Conservation (phyloP, 2,797 vertebrate species). For the Chloroceryle inda region DNA sequence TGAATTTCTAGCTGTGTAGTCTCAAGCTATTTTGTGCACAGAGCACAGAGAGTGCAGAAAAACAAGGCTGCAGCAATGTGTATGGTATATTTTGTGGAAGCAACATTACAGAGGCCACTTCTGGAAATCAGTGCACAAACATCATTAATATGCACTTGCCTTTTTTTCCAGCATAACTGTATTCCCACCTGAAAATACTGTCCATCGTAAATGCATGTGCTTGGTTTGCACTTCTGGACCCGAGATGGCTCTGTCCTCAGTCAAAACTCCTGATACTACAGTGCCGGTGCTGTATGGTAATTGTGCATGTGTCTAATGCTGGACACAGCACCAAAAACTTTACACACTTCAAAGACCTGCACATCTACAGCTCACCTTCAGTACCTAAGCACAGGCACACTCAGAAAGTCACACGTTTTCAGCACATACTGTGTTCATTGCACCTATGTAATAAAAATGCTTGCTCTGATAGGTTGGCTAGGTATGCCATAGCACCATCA, state of each 20-base stretch:
- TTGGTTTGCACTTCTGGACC: background rate
- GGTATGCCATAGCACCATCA: background rate
- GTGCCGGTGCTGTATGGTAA: background rate
- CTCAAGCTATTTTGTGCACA: background rate
- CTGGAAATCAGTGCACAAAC: background rate
- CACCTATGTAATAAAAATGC: fast-evolving
- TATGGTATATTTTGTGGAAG: background rate
- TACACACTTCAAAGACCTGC: no score
- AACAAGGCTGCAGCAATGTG: fast-evolving
- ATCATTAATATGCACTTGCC: background rate
- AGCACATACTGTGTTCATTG: background rate
- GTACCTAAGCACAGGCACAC: fast-evolving
- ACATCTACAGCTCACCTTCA: background rate
- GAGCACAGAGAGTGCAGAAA: background rate
- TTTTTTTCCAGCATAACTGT: background rate
- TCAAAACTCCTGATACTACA: background rate
- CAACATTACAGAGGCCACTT: background rate
- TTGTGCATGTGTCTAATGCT: background rate
- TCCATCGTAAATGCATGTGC: background rate
- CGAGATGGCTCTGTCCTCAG: background rate
- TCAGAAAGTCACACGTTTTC: fast-evolving
- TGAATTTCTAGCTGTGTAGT: background rate
- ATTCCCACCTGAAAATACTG: background rate
- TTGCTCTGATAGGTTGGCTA: background rate
- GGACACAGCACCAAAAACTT: background rate